Base-by-base conservation (phyloP, 2,888 invertebrate species). In the Andrena fulva region DNA sequence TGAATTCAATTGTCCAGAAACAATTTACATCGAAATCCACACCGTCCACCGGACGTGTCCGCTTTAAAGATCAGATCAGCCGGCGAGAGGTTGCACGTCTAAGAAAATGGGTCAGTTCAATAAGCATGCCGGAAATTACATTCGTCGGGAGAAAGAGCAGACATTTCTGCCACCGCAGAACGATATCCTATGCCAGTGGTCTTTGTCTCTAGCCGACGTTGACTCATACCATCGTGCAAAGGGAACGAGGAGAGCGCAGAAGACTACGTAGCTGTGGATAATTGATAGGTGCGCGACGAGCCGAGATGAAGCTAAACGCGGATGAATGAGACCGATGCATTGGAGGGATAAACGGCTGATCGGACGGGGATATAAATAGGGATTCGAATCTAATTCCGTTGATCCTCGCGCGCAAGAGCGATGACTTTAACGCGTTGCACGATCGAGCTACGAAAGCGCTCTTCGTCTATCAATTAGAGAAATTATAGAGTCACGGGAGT, bases 191-290 rank as follows among this genome's bases (percentile, higher is more conserved):
- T 35, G 67, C 52, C 42, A 24, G 52, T 54, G 60, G 62, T 85
- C 80, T 84, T 80, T 85, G 83, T 83, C 60, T 80, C 67, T 10
- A 8, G 5, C 29, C 35, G 74, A 74, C 76, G 77, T 83, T 86
- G 78, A 80, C 78, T 85, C 86, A 82, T 60, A 56, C 74, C 10
- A 54, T 54, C 24, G 5, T 4, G 42, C 73, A 73, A 75, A 8
- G 60, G 60, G 42, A 80, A 50, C 71, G 75, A 16, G 10, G n/a
- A 35, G 35, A 29, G 50, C 35, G 52, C 12, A 66, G 31, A 59
- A 67, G 68, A 52, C 64, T 8, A 2, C 27, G 33, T 29, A n/a
- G 20, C 66, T 27, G 35, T 24, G 16, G n/a, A 78, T 86, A 86
- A 86, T 86, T 77, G 85, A 84, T 84, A 77, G 75, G 54, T 72